Evolutionary conservation across 2,797 vertebrate genomes (phyloP), one percentile per base, ranked within the genome.

Genomic region (Microctenopoma steveboyesi): DNA sequence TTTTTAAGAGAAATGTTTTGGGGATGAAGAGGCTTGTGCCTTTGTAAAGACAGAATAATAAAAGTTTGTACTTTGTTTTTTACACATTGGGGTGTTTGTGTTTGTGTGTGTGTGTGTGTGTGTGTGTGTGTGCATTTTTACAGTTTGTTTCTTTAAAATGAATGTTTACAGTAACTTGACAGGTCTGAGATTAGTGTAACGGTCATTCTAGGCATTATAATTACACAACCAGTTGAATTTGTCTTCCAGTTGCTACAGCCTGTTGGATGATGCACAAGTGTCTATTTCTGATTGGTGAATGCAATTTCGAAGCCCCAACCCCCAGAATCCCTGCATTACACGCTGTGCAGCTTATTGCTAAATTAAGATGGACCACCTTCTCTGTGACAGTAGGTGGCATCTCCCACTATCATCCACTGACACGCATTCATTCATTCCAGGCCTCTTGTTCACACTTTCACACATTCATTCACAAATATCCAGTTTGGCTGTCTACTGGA

Each of bases 21-120:
- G 85, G 95, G 95, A 92, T 94, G 95, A 96, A 95, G 94, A 96
- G 95, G 95, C 95, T 92, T 67, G 92, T 97, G 98, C 97, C 97
- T 98, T 99, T 98, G 96, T 97, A 98, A 98, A 99, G 95, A 97
- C 96, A 97, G 95, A 95, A 97, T 96, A 98, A 99, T 98, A 99
- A 99, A 47, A 99, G 95, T 99, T 99, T 99, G 96, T 99, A 99
- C 97, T 96, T 98, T 95, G 95, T 98, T 99, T 98, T 98, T 95
- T 98, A 97, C 90, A 93, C 54, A 73, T 62, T 71, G 70, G 37
- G 70, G 14, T 58, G 64, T 73, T 51, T 69, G 62, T 80, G 3
- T 46, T 15, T 58, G 64, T 73, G 53, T 69, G 62, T 80, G 3
- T 46, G 28, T 30, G 28, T 30, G 28, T 30, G 28, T 74, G 51